These are phyloP conservation scores for Eulemur coronatus DNA, from an alignment of 2,797 vertebrate species.

Conservation along the genomic window DNA sequence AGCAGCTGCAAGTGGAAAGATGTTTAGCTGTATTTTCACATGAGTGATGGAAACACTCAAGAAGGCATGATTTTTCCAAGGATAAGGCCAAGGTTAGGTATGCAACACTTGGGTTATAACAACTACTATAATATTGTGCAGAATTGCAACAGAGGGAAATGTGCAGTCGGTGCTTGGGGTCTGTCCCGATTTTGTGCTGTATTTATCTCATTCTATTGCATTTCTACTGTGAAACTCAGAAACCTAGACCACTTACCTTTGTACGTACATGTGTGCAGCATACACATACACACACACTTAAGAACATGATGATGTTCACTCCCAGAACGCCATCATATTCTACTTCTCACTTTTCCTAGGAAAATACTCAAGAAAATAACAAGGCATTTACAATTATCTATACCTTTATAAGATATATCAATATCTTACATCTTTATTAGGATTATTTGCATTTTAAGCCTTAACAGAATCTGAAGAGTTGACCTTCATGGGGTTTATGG, in stretches of 20 bases:
- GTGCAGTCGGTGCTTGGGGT: neutral
- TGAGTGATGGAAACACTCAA: constrained; percentile 57
- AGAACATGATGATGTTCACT: neutral
- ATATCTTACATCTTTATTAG: neutral
- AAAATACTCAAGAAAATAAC: neutral
- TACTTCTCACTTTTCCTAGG: neutral
- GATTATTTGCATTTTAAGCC: neutral
- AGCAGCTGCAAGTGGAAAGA: constrained; percentile 72
- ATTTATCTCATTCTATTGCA: neutral
- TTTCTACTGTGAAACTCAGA: neutral
- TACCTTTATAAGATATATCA: neutral
- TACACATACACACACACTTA: neutral
- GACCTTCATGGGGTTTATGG: neutral
- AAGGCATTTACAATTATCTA: neutral
- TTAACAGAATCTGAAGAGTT: neutral
- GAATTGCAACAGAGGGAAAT: constrained; percentile 29
- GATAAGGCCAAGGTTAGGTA: constrained; percentile 40
- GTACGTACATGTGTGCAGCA: neutral
- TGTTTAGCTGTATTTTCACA: constrained; percentile 67
- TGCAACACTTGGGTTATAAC: constrained; percentile 1
- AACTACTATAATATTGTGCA: neutral
- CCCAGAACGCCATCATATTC: neutral
- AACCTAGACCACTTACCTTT: neutral
- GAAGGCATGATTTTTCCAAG: constrained; percentile 48
- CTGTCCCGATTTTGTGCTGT: neutral